phyloP scores from a whole-genome alignment of 2,888 invertebrate genomes.

The Amorpha juglandis region DNA sequence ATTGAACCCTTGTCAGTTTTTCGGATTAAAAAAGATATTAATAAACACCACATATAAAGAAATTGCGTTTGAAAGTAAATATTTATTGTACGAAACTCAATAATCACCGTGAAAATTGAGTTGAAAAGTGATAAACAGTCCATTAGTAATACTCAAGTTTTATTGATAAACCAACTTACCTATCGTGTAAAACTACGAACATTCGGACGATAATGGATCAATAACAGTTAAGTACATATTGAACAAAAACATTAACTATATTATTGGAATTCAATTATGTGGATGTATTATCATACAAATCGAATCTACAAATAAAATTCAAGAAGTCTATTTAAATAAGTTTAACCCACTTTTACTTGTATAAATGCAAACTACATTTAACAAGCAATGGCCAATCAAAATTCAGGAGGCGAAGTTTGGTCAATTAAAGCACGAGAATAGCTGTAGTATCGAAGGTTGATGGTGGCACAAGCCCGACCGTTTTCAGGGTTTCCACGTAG shows the following conservation, averaged over 20 bases:
- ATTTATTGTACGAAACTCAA: background rate
- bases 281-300: too few relatives aligned
- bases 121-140: slow-evolving; percentile 4
- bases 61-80: too few relatives aligned
- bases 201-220: background rate
- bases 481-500: slow-evolving; percentile 52
- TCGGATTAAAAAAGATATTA: too few relatives aligned
- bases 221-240: background rate
- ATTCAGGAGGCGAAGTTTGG: background rate
- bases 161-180: background rate
- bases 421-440: slow-evolving; percentile 39
- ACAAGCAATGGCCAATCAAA: background rate
- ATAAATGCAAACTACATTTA: background rate
- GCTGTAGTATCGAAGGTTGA: slow-evolving; percentile 36
- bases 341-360: background rate
- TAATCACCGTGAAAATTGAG: background rate
- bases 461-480: slow-evolving; percentile 43
- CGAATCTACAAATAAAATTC: too few relatives aligned
- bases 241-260: background rate
- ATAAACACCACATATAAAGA: too few relatives aligned
- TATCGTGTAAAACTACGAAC: background rate
- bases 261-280: too few relatives aligned
- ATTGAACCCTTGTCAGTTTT: too few relatives aligned
- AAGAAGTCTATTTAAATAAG: too few relatives aligned
- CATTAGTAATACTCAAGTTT: background rate